Evolutionary conservation across 2,888 invertebrate species (phyloP).

Genomic region (Choristoneura rosaceana): DNA sequence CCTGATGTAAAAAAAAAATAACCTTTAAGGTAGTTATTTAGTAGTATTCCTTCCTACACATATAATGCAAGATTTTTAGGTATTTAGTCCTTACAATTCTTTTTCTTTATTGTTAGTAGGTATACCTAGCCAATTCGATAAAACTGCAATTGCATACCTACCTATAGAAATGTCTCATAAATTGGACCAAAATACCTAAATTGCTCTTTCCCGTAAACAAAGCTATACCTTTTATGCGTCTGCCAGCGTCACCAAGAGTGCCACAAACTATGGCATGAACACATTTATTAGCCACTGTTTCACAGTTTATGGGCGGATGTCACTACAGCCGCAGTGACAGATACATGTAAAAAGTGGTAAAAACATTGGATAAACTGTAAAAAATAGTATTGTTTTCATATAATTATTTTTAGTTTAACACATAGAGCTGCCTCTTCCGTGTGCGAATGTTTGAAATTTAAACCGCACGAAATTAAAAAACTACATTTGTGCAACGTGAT

Average conservation of each 20-base stretch:
- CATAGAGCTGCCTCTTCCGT: not conserved
- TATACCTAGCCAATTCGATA: no score
- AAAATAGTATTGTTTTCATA: not conserved
- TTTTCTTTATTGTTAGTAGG: no score
- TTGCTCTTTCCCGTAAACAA: not conserved
- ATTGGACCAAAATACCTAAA: not conserved
- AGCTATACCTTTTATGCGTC: not conserved
- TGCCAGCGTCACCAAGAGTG: not conserved
- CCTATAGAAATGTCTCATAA: not conserved
- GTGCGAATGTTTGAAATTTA: not conserved
- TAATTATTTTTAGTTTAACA: not conserved
- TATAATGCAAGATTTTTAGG: no score
- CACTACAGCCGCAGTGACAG: conserved; percentile 28
- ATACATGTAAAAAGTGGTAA: conserved; percentile 16
- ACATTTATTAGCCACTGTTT: conserved; percentile 12
- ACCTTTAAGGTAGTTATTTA: no score
- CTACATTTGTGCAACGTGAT: not conserved
- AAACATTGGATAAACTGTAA: not conserved
- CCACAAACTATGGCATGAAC: not conserved
- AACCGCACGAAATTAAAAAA: not conserved
- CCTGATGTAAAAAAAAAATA: no score
- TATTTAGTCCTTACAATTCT: no score
- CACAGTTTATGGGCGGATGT: conserved; percentile 23
- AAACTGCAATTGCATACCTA: no score
- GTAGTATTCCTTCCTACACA: no score